Evolutionary conservation across 2,113 vertebrate species (phyloP).

Genomic region (Anseranas semipalmata): DNA sequence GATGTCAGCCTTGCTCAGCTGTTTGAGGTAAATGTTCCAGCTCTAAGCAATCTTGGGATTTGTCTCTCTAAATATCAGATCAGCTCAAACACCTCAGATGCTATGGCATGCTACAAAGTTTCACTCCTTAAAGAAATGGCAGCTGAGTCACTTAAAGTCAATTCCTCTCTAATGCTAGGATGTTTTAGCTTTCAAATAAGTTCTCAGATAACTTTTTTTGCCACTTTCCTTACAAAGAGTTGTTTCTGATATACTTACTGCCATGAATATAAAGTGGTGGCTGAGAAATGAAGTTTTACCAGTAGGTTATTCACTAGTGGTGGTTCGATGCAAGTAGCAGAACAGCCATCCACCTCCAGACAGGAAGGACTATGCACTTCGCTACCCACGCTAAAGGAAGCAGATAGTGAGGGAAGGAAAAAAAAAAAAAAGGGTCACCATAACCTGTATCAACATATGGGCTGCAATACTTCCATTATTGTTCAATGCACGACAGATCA

Average conservation of each 20-base stretch:
- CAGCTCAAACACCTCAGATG: background rate
- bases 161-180: background rate
- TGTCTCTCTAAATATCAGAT: background rate
- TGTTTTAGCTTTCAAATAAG: background rate
- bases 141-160: background rate
- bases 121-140: background rate
- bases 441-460: background rate
- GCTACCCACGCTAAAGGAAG: background rate
- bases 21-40: background rate
- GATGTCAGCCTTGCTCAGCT: background rate
- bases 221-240: background rate
- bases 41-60: background rate
- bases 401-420: background rate
- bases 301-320: background rate
- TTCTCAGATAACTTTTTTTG: background rate
- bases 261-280: background rate
- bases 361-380: background rate
- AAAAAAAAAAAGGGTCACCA: background rate
- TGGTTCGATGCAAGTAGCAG: background rate
- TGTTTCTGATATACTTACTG: background rate
- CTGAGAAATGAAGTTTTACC: background rate
- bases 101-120: background rate
- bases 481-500: background rate
- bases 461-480: background rate
- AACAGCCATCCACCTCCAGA: background rate